Percentiles rank a stretch among this genome's conserved stretches.
These are phyloP conservation scores for Pristionchus japonicus DNA, from an alignment of 2,888 invertebrate species.

Conservation along the genomic window DNA sequence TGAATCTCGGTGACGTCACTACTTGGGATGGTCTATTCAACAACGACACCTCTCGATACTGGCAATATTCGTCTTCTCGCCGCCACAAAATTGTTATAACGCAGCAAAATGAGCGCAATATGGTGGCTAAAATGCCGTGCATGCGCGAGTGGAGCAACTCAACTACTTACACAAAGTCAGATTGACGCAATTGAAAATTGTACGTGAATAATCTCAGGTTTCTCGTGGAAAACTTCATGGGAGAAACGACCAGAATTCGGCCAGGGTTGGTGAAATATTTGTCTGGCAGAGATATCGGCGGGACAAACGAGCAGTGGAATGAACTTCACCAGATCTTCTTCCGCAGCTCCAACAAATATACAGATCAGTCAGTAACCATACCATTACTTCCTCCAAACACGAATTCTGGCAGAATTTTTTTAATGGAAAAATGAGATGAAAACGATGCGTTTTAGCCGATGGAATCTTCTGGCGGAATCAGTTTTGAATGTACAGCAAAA, in stretches of 20 bases:
- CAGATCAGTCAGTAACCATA: neutral
- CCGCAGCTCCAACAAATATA: neutral
- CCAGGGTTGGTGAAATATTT: neutral
- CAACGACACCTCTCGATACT: neutral
- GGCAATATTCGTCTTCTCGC: neutral
- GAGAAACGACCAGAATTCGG: neutral
- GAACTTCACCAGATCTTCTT: neutral
- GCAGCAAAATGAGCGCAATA: neutral
- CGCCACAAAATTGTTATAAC: too few species aligned
- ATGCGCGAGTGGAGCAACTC: neutral
- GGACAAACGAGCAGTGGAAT: too few species aligned
- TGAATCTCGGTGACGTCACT: neutral
- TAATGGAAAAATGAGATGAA: too few species aligned
- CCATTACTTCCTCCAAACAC: too few species aligned
- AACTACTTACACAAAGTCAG: neutral
- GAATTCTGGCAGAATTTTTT: too few species aligned
- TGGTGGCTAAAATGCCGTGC: neutral
- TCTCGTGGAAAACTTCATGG: neutral
- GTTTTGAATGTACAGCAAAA: neutral
- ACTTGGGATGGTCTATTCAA: neutral
- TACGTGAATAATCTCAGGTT: neutral
- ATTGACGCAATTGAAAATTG: too few species aligned
- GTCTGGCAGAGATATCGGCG: too few species aligned
- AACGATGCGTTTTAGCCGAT: neutral
- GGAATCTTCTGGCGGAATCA: neutral